Percentiles rank a stretch among this genome's conserved stretches.
Conservation (phyloP, 53 echinoderm and acorn worm species). For the Paracentrotus lividus region DNA sequence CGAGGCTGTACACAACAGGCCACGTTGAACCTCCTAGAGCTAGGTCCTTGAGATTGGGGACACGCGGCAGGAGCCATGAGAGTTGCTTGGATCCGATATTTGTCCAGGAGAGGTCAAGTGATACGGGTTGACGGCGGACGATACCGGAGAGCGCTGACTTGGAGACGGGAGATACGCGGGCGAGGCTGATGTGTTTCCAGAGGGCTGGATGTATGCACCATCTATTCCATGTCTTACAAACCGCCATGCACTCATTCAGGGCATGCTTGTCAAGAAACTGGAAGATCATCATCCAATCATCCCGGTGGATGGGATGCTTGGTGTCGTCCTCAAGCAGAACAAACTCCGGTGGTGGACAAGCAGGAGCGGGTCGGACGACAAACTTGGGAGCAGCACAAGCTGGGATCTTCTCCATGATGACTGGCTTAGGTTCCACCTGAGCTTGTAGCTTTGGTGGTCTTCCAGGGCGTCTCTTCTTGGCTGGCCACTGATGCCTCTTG, state of each 20-base stretch:
- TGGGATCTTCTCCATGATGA: constrained; percentile 77
- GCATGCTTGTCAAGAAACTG: constrained; percentile 76
- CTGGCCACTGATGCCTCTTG: background rate
- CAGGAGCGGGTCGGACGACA: constrained; percentile 91
- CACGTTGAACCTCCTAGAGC: constrained; percentile 76
- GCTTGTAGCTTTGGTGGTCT: constrained; percentile 59
- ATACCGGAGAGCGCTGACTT: constrained; percentile 83
- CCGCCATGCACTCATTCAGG: constrained; percentile 84
- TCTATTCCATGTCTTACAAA: constrained; percentile 96
- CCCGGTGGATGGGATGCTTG: constrained; percentile 74
- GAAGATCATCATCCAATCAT: constrained; percentile 88
- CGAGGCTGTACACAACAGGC: constrained; percentile 81
- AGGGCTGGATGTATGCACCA: constrained; percentile 92
- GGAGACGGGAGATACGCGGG: constrained; percentile 72
- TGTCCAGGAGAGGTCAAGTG: constrained; percentile 83
- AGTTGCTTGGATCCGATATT: constrained; percentile 84
- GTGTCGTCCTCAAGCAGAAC: constrained; percentile 75
- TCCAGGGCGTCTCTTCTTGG: background rate
- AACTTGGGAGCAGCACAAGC: constrained; percentile 79
- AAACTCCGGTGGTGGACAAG: constrained; percentile 80
- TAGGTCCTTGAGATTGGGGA: constrained; percentile 83
- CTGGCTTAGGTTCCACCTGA: constrained; percentile 63
- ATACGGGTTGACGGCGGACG: constrained; percentile 87
- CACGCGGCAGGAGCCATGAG: constrained; percentile 86
- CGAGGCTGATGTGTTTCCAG: constrained; percentile 79